Evolutionary conservation across 2,888 invertebrate species (phyloP), one percentile per base, ranked within the genome.

Genomic region (Neoscelio sp.): DNA sequence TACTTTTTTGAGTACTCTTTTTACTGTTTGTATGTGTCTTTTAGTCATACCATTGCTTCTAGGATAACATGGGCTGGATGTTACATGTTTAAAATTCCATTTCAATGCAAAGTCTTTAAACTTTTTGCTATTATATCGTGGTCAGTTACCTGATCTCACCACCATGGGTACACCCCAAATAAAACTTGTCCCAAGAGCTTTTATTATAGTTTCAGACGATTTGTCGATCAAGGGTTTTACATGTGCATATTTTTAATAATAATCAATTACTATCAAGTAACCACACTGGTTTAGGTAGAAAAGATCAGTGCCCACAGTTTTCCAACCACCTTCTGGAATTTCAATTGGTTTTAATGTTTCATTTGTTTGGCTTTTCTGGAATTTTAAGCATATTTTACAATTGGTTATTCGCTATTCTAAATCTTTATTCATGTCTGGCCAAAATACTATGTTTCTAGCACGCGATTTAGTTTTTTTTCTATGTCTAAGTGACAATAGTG

Each of bases 401-500:
- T 54, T 18, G 38, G 13, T 28, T 6, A 76, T 33, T 23, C 26
- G 12, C 26, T 82, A 44, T 67, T 78, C 79, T 17, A 84, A 84
- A 33, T 80, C 71, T 40, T 82, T 75, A 15, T 50, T 81, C 83
- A 85, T 84, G 5, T 23, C 30, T 23, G 82, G 82, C 85, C 85
- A 85, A 58, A 80, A 86, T 17, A 84, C 7, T 56, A 75, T 67
- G 38, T 81, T 71, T 65, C 82, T 62, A 0, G 85, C 84, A n/a
- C n/a, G n/a, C n/a, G n/a, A n/a, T 26, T 82, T 54, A 12, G 40
- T 70, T 71, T 82, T 80, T 83, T 84, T 56, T 82, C 83, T 2
- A 83, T 76, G 0, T 85, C 83, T 18, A 85, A 35, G 68, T 87
- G 86, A 8, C 76, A 67, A 67, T 84, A 83, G 48, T 86, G 85